Conservation (phyloP, 2,113 vertebrate genomes). For the Fregata magnificens region DNA sequence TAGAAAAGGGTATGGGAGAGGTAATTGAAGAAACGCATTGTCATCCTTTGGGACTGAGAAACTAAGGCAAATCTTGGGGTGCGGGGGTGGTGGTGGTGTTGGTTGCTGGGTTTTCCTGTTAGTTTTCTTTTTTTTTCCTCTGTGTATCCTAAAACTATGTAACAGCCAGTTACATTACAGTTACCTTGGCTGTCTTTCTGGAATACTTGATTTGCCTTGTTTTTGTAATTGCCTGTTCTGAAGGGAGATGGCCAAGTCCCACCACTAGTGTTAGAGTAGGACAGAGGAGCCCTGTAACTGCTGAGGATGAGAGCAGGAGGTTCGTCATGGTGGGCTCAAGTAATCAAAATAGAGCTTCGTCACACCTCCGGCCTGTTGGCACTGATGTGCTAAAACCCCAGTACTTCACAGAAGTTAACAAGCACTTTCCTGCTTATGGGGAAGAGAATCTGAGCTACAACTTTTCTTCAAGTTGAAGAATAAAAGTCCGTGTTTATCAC, state of each 20-base stretch:
- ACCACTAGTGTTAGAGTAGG: not conserved
- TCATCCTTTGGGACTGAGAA: not conserved
- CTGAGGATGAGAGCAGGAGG: not conserved
- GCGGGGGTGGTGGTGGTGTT: not conserved
- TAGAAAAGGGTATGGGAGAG: not conserved
- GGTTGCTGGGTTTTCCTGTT: not conserved
- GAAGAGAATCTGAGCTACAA: not conserved
- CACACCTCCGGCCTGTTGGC: rapidly evolving
- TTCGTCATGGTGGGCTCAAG: not conserved
- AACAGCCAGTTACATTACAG: not conserved
- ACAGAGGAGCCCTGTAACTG: not conserved
- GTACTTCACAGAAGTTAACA: not conserved
- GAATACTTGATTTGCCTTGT: not conserved
- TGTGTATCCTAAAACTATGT: not conserved
- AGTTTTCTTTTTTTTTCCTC: not conserved
- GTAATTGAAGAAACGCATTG: not conserved
- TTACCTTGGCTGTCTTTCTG: not conserved
- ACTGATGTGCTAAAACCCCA: rapidly evolving
- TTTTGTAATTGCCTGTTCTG: not conserved
- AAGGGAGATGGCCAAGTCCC: not conserved
- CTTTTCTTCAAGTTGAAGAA: not conserved
- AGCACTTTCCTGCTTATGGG: not conserved
- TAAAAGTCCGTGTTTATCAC: not conserved
- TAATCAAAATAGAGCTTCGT: not conserved
- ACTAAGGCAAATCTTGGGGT: not conserved